Conservation (phyloP, 2,113 vertebrate genomes). For the Poeciliopsis turrubarensis region DNA sequence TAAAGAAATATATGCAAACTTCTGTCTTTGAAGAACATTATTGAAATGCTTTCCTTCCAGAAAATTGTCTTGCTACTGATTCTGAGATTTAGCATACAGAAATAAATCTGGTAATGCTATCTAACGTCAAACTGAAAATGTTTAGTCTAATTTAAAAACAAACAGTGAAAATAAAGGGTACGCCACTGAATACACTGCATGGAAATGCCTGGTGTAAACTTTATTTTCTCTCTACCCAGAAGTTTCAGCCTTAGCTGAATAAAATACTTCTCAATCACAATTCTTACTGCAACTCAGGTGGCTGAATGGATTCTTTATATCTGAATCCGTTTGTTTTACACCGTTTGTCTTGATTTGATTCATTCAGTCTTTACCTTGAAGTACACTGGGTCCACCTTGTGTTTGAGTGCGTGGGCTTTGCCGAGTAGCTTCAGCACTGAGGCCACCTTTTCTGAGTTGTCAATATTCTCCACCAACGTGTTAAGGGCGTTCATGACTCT, state of each 20-base stretch:
- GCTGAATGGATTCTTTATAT: background rate
- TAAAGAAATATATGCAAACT: too few relatives aligned
- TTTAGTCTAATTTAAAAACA: background rate
- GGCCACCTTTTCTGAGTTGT: constrained; percentile 85
- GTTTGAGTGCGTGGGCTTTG: constrained; percentile 88
- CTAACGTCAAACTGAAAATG: background rate
- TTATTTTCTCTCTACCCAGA: too few relatives aligned
- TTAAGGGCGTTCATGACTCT: constrained; percentile 82
- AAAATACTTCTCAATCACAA: background rate
- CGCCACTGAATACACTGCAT: background rate
- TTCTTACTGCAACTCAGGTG: too few relatives aligned
- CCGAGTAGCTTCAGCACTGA: constrained; percentile 86
- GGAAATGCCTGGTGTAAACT: background rate
- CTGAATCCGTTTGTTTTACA: background rate
- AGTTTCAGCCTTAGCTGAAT: background rate
- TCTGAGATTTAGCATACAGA: background rate
- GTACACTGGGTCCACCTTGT: constrained; percentile 94
- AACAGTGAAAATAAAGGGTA: background rate
- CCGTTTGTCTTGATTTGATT: background rate
- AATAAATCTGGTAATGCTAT: background rate
- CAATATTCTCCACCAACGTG: constrained; percentile 88
- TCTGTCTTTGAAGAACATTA: too few relatives aligned
- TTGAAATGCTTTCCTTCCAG: background rate
- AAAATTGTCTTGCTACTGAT: background rate
- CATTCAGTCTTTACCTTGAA: constrained; percentile 85